Evolutionary conservation across 92 coral and sea anemone genomes (phyloP).

Genomic region (Metridium senile): DNA sequence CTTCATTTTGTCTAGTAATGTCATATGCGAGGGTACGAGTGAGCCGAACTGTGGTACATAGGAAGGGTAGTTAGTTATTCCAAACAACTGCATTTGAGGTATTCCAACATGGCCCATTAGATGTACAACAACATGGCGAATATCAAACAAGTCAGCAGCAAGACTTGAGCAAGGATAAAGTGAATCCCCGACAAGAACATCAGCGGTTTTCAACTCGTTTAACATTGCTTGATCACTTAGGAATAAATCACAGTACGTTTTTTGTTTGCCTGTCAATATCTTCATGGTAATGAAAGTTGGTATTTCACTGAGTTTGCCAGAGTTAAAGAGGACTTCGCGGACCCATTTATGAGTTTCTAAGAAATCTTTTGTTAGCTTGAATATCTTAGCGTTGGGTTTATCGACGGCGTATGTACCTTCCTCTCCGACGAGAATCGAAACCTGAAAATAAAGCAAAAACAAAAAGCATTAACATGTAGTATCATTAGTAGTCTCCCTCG

Average conservation of each 20-base stretch:
- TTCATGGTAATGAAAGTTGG: neutral
- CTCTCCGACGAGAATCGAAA: conserved; percentile 3
- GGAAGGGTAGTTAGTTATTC: conserved; percentile 35
- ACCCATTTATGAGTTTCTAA: neutral
- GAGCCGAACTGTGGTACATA: conserved; percentile 39
- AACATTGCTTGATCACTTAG: conserved; percentile 15
- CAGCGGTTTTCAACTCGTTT: conserved; percentile 35
- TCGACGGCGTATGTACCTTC: conserved; percentile 1
- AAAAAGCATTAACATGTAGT: too few relatives aligned
- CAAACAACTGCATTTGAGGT: conserved; percentile 1
- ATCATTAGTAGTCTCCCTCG: too few relatives aligned
- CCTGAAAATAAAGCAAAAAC: conserved; percentile 9
- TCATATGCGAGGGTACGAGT: conserved; percentile 24
- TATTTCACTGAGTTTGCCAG: neutral
- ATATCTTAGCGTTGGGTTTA: conserved; percentile 1
- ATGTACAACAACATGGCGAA: conserved; percentile 46
- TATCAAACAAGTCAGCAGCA: conserved; percentile 44
- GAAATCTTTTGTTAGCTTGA: neutral
- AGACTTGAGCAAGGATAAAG: conserved; percentile 40
- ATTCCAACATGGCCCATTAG: conserved; percentile 15
- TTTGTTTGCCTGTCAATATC: neutral
- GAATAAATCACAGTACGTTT: conserved; percentile 34
- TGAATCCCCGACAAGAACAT: conserved; percentile 46
- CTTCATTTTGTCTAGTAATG: conserved; percentile 35
- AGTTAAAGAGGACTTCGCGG: neutral